Evolutionary conservation across 2,113 vertebrate genomes (phyloP).

Genomic region (Ameiurus melas): DNA sequence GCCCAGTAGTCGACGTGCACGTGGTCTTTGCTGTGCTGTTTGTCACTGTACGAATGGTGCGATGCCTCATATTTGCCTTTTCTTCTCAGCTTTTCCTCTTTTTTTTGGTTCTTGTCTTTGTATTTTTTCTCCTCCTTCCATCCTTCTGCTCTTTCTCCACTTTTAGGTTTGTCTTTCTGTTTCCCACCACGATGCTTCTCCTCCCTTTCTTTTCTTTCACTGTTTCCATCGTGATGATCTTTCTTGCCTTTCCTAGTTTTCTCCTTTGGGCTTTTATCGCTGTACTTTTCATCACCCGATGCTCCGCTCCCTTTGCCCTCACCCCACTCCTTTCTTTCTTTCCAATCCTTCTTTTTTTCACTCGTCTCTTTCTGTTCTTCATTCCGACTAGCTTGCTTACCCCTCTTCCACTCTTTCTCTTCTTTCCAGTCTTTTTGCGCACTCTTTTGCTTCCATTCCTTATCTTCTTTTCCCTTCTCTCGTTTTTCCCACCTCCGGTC

Average conservation of each 20-base stretch:
- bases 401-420: conserved; percentile 43
- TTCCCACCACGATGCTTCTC: conserved; percentile 27
- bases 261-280: conserved; percentile 26
- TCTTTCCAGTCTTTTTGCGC: conserved; percentile 6
- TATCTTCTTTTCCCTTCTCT: conserved; percentile 34
- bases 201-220: conserved; percentile 29
- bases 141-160: conserved; percentile 28
- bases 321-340: conserved; percentile 15
- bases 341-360: conserved; percentile 11
- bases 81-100: conserved; percentile 34
- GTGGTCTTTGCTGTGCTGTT: conserved; percentile 2
- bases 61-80: conserved; percentile 35
- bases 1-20: conserved; percentile 63
- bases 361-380: conserved; percentile 36
- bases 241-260: conserved; percentile 31
- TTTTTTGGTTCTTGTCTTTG: conserved; percentile 10
- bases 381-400: neutral
- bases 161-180: conserved; percentile 40
- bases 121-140: conserved; percentile 52
- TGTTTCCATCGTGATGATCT: neutral
- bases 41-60: neutral
- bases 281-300: conserved; percentile 15
- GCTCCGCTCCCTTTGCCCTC: conserved; percentile 25
- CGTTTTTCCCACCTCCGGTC: conserved; percentile 41
- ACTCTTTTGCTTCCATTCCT: conserved; percentile 14